A percentile compares a stretch with the other conserved stretches of the same genome.
These are phyloP conservation scores for Caenorhabditis imperialis DNA, from an alignment of 2,888 invertebrate genomes.

Conservation along the genomic window DNA sequence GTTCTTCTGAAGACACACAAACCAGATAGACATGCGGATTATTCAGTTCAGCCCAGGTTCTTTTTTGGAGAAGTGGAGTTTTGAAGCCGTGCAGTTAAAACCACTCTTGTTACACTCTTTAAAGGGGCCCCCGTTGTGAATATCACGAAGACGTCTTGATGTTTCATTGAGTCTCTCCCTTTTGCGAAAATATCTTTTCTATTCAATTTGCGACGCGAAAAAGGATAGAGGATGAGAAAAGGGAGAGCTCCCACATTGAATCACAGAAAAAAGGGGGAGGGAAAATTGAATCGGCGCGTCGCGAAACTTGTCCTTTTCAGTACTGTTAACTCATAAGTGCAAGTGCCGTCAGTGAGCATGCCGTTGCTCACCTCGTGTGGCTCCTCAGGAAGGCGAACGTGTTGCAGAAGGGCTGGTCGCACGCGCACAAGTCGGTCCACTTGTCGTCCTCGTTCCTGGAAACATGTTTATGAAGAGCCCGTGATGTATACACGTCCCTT, in stretches of 20 bases:
- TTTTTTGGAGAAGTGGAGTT: background rate
- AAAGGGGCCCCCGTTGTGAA: too few relatives aligned
- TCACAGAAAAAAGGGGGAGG: constrained; percentile 29
- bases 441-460: constrained; percentile 61
- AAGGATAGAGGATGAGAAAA: constrained; percentile 3
- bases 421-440: constrained; percentile 77
- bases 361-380: constrained; percentile 59
- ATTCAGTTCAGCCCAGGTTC: background rate
- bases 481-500: background rate
- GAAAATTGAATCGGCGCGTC: constrained; percentile 33
- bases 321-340: too few relatives aligned
- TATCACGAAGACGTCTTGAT: constrained; percentile 41
- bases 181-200: constrained; percentile 6
- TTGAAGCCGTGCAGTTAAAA: too few relatives aligned
- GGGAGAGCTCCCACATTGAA: too few relatives aligned
- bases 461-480: background rate
- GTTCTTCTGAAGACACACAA: constrained; percentile 57
- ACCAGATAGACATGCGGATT: constrained; percentile 48
- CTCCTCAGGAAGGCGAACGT: constrained; percentile 75
- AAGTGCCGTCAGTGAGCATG: constrained; percentile 26
- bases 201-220: constrained; percentile 40
- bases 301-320: too few relatives aligned
- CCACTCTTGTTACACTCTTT: too few relatives aligned
- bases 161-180: constrained; percentile 33
- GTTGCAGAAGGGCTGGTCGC: constrained; percentile 76